phyloP scores from a whole-genome alignment of 2,113 vertebrate species.

The Scatophagus argus region DNA sequence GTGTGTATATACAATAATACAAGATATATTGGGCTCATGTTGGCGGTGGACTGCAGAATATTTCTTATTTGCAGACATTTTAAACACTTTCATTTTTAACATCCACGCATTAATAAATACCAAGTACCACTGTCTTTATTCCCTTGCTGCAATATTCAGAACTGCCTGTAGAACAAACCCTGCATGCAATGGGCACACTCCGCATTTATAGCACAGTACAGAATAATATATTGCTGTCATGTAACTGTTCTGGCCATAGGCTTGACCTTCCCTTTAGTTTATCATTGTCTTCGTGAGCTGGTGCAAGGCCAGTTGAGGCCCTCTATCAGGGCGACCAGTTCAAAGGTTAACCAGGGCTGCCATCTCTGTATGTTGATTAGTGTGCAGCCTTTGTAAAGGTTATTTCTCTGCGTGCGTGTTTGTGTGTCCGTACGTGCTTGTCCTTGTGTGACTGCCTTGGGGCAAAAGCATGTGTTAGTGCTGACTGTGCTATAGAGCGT shows the following conservation, averaged over 20 bases:
- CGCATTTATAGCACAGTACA: slow-evolving; percentile 53
- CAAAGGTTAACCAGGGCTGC: slow-evolving; percentile 79
- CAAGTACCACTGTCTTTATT: slow-evolving; percentile 35
- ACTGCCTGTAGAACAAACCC: slow-evolving; percentile 52
- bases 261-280: slow-evolving; percentile 64
- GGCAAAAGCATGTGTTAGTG: slow-evolving; percentile 74
- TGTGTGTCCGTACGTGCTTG: slow-evolving; percentile 70
- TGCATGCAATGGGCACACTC: slow-evolving; percentile 65
- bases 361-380: slow-evolving; percentile 77
- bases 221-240: slow-evolving; percentile 48
- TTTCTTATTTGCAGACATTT: slow-evolving; percentile 55
- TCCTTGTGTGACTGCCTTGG: slow-evolving; percentile 75
- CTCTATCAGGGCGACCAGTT: slow-evolving; percentile 65
- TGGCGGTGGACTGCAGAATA: slow-evolving; percentile 33
- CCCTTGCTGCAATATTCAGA: slow-evolving; percentile 53
- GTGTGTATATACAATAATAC: slow-evolving; percentile 29
- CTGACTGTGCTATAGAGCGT: slow-evolving; percentile 67
- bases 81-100: slow-evolving; percentile 53
- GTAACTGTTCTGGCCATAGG: slow-evolving; percentile 60
- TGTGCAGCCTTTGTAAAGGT: slow-evolving; percentile 75
- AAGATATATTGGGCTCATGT: slow-evolving; percentile 27
- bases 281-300: slow-evolving; percentile 61
- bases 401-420: slow-evolving; percentile 72
- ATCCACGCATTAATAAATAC: slow-evolving; percentile 47
- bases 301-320: slow-evolving; percentile 57